Evolutionary conservation across 2,113 vertebrate genomes (phyloP).

Genomic region (Ceuthmochares aereus): DNA sequence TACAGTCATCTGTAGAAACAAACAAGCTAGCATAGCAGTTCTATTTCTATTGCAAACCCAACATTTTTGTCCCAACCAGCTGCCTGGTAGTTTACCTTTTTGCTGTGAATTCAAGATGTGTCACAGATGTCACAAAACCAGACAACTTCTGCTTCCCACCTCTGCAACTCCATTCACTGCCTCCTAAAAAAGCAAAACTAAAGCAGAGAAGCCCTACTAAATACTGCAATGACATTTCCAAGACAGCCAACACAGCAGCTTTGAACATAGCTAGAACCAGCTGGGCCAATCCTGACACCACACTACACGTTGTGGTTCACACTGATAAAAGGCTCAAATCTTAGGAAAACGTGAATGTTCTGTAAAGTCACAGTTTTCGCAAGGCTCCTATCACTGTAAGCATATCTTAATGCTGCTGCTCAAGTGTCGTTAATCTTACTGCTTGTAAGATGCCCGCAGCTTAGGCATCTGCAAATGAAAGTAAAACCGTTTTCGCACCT

Average conservation of each 20-base stretch:
- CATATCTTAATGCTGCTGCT: background rate
- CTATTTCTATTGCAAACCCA: background rate
- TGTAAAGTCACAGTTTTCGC: background rate
- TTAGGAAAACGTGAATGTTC: background rate
- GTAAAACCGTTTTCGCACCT: background rate
- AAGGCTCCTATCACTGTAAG: background rate
- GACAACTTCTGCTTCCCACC: background rate
- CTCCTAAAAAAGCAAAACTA: background rate
- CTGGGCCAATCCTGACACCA: background rate
- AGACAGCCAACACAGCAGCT: background rate
- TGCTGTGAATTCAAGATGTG: background rate
- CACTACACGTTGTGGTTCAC: background rate
- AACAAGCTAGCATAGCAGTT: background rate
- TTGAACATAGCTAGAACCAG: background rate
- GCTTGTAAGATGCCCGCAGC: background rate
- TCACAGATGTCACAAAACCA: background rate
- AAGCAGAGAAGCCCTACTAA: background rate
- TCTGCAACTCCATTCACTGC: background rate
- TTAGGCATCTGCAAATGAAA: background rate
- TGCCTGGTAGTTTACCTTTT: background rate
- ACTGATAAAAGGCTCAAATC: background rate
- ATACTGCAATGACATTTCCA: background rate
- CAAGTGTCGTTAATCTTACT: background rate
- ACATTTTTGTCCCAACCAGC: background rate
- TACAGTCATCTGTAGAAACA: background rate